These are phyloP conservation scores for Geophilus truncorum DNA, from an alignment of 2,888 invertebrate genomes.

Conservation along the genomic window DNA sequence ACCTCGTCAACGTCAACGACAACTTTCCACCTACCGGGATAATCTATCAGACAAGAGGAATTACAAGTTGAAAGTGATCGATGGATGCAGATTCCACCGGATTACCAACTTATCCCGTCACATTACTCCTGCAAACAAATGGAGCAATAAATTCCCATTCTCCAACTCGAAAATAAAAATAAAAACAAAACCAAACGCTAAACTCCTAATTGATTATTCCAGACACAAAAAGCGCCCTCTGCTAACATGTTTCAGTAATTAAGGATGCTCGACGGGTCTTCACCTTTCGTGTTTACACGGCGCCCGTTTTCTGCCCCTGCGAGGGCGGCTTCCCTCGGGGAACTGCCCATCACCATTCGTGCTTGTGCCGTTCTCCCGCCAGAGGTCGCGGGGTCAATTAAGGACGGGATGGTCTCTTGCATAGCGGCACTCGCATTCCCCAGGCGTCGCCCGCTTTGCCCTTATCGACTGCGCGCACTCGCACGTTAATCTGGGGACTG, in stretches of 20 bases:
- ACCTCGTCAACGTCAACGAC: background rate
- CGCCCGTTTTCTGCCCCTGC: background rate
- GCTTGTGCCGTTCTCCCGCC: no score
- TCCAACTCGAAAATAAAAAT: background rate
- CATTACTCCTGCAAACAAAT: background rate
- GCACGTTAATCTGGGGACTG: background rate
- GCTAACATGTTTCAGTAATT: background rate
- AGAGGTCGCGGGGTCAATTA: background rate
- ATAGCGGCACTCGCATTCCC: background rate
- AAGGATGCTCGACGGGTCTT: no score
- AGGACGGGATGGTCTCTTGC: no score
- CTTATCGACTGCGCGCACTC: background rate
- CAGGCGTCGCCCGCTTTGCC: background rate
- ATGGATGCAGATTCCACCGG: background rate
- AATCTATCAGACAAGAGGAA: slow-evolving; percentile 12
- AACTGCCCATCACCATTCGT: background rate
- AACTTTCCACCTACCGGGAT: background rate
- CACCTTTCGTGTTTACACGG: no score
- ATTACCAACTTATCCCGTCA: background rate
- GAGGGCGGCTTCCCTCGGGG: background rate
- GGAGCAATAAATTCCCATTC: background rate
- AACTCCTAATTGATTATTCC: background rate
- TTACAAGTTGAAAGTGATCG: slow-evolving; percentile 4
- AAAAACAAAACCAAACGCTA: background rate
- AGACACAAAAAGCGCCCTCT: background rate